phyloP scores from a whole-genome alignment of 2,797 vertebrate species.

The Halcyon chelicuti region DNA sequence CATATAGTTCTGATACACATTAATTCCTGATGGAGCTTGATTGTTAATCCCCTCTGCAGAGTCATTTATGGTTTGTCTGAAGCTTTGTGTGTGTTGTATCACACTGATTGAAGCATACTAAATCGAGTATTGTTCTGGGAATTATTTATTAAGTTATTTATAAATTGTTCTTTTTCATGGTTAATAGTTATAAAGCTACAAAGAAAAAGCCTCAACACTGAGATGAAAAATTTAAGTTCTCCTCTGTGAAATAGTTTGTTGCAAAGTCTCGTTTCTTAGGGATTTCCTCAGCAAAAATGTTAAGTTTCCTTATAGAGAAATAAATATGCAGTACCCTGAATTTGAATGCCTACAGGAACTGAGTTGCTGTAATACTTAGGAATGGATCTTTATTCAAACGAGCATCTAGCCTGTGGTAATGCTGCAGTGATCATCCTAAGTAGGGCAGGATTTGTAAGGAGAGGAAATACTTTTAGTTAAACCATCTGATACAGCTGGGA shows the following conservation, averaged over 20 bases:
- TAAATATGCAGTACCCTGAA: background rate
- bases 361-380: background rate
- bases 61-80: background rate
- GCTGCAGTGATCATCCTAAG: background rate
- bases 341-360: background rate
- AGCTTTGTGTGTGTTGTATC: background rate
- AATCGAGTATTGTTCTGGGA: background rate
- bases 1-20: background rate
- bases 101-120: background rate
- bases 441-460: background rate
- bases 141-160: background rate
- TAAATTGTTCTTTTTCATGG: background rate
- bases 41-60: conserved; percentile 16
- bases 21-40: conserved; percentile 27
- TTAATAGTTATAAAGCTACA: background rate
- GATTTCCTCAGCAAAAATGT: background rate
- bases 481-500: background rate
- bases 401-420: background rate
- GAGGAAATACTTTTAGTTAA: conserved; percentile 33
- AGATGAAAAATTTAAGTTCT: background rate
- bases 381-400: background rate
- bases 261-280: background rate
- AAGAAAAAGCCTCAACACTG: background rate
- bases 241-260: background rate
- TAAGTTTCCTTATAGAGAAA: background rate